Base-by-base conservation (phyloP, 2,797 vertebrate species). In the Artibeus lituratus region DNA sequence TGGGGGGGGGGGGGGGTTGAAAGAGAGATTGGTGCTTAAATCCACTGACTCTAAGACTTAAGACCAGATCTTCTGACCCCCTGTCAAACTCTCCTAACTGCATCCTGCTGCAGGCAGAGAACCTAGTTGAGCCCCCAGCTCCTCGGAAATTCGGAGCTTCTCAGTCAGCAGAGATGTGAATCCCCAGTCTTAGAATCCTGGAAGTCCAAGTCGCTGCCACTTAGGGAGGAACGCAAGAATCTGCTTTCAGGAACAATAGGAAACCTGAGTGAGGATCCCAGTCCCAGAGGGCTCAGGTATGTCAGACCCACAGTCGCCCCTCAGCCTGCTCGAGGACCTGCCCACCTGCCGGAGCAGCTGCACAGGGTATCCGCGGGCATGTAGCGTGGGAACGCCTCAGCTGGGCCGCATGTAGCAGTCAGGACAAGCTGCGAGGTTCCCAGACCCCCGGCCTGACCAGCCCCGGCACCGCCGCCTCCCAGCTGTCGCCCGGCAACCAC, bases 351-450 rank as follows among this genome's bases (percentile, higher is more conserved):
- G 0, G 0, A 70, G 95, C 97, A 97, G 97, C 96, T 97, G 97
- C 88, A 90, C 85, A 14, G 88, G 72, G 72, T 78, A 7, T 47
- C 2, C 4, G 8, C 85, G 15, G 12, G 47, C 72, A 4, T 0
- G 42, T 55, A 74, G 96, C 92, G 94, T 97, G 97, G 97, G 97
- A 98, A 98, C 90, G 82, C 94, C 89, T 69, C 97, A 94, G 96
- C 96, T 97, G 97, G 86, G 92, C 88, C 44, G 72, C 94, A 18
- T 3, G 49, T 70, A 93, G 95, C 94, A 91, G 83, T 97, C 97
- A 95, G 92, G 51, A 95, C 97, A 96, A 97, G 96, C 97, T 97
- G 97, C 89, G 53, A 22, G 18, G 94, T 98, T 98, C 97, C 96
- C 97, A 97, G 96, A 92, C 96, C 89, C 95, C 90, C 72, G 0